phyloP scores from a whole-genome alignment of 2,888 invertebrate genomes.

The Cynaeus angustus region DNA sequence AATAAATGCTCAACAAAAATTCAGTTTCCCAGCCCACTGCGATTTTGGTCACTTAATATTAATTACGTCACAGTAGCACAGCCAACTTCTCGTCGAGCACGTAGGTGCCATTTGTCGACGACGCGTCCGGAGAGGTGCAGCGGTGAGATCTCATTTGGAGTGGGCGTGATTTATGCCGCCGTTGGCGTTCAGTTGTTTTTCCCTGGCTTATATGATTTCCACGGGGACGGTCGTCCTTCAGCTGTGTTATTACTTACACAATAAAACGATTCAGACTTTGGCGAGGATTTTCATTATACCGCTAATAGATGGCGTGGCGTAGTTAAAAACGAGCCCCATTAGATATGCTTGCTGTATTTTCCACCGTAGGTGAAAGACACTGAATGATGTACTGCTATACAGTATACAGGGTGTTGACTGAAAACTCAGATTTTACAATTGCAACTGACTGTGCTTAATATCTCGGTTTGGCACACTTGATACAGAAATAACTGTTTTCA shows the following conservation, averaged over 20 bases:
- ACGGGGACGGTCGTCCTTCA: constrained; percentile 50
- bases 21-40: constrained; percentile 7
- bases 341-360: too few species aligned
- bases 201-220: constrained; percentile 52
- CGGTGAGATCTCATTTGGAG: constrained; percentile 54
- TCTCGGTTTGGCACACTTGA: too few species aligned
- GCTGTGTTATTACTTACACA: constrained; percentile 47
- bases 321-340: background rate
- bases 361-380: too few species aligned
- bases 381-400: too few species aligned
- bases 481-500: too few species aligned
- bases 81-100: constrained; percentile 43
- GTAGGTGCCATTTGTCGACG: constrained; percentile 48
- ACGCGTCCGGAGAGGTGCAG: constrained; percentile 41
- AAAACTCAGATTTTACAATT: too few species aligned
- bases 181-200: constrained; percentile 48
- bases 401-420: too few species aligned
- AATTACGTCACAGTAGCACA: constrained; percentile 40
- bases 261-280: constrained; percentile 43
- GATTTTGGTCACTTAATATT: constrained; percentile 42
- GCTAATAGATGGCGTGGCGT: constrained; percentile 43
- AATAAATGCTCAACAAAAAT: constrained; percentile 1
- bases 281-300: constrained; percentile 45
- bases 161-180: constrained; percentile 53
- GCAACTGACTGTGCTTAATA: too few species aligned